A percentile compares a stretch with the other conserved stretches of the same genome.
phyloP scores from a whole-genome alignment of 2,888 invertebrate species.

The Fabriciana adippe region DNA sequence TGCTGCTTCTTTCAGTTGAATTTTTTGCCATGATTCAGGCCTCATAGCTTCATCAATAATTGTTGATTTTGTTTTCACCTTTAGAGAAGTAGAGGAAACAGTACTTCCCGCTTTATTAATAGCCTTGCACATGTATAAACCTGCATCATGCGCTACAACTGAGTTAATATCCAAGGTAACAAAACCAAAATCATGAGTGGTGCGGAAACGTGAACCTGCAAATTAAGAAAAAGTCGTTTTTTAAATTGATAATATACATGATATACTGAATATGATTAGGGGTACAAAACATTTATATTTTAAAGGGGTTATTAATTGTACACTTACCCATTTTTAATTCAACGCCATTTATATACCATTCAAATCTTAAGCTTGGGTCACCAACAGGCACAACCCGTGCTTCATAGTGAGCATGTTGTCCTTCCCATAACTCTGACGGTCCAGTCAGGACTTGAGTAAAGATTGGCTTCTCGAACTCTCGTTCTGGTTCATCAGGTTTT shows the following conservation, averaged over 20 bases:
- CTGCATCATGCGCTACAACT: conserved; percentile 94
- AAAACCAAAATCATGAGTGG: conserved; percentile 96
- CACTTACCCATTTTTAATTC: conserved; percentile 93
- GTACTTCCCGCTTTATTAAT: conserved; percentile 97
- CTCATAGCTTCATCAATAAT: conserved; percentile 93
- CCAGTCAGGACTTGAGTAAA: conserved; percentile 94
- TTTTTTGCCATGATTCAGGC: conserved; percentile 96
- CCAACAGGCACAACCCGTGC: conserved; percentile 96
- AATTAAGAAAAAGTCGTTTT: conserved; percentile 33
- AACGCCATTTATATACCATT: conserved; percentile 97
- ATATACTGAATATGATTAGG: too few relatives aligned
- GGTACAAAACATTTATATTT: neutral
- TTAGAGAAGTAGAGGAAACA: conserved; percentile 94
- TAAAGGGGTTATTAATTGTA: neutral
- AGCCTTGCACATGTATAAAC: conserved; percentile 96
- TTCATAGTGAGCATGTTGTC: conserved; percentile 94
- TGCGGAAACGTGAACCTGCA: conserved; percentile 92
- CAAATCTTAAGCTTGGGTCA: conserved; percentile 94
- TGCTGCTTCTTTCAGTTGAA: conserved; percentile 94
- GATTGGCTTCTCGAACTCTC: conserved; percentile 93
- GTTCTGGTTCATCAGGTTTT: conserved; percentile 88
- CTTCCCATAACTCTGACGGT: conserved; percentile 95
- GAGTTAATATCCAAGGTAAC: conserved; percentile 95
- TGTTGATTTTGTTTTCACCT: conserved; percentile 91
- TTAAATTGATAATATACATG: neutral